phyloP scores from a whole-genome alignment of 2,797 vertebrate genomes.

The Enoplosus armatus region DNA sequence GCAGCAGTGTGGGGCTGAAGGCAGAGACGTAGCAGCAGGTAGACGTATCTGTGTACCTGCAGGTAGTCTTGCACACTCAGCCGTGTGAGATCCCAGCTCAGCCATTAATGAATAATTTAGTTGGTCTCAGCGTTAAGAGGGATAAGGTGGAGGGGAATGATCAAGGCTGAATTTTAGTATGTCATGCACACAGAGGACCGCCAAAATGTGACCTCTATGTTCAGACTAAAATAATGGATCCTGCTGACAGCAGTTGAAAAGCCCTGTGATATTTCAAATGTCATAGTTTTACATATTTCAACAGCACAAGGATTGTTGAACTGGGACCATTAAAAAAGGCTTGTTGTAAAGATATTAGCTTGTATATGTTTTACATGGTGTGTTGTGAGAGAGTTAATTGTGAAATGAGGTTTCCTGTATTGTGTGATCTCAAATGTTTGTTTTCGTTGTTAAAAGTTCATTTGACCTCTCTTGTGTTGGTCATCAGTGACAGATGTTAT shows the following conservation, averaged over 20 bases:
- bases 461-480: background rate
- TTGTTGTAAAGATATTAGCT: background rate
- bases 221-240: constrained; percentile 12
- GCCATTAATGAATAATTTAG: constrained; percentile 69
- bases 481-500: background rate
- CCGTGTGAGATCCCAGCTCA: constrained; percentile 43
- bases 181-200: background rate
- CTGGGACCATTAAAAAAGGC: background rate
- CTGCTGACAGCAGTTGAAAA: background rate
- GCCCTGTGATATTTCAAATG: background rate
- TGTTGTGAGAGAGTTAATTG: background rate
- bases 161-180: constrained; percentile 16
- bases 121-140: constrained; percentile 7
- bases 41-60: constrained; percentile 20
- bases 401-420: background rate
- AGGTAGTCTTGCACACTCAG: constrained; percentile 17
- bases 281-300: background rate
- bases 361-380: background rate
- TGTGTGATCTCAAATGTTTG: background rate
- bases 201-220: background rate
- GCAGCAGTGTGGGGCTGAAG: constrained; percentile 6
- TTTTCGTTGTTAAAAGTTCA: background rate
- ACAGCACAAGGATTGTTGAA: background rate
- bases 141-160: constrained; percentile 17
- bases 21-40: constrained; percentile 3